Percentiles rank a stretch among this genome's conserved stretches.
Conservation (phyloP, 1,140 invertebrate genomes). For the Drosophila erecta region DNA sequence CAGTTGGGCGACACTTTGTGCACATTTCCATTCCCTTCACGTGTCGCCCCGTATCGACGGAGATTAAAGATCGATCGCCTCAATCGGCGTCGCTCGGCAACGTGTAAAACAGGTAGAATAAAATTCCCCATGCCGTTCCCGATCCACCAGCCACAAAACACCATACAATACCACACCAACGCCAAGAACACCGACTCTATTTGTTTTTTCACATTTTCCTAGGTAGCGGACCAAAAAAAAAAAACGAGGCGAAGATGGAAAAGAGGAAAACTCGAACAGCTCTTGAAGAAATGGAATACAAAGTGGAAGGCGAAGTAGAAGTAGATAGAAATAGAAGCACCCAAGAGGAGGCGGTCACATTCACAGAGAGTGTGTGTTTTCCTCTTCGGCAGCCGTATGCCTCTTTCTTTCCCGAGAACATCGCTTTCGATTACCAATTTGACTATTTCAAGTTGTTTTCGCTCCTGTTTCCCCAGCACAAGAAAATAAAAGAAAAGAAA, state of each 20-base stretch:
- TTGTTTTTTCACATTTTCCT: constrained; percentile 71
- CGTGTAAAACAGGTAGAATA: constrained; percentile 71
- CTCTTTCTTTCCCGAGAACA: constrained; percentile 1
- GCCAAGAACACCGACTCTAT: constrained; percentile 45
- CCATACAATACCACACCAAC: constrained; percentile 14
- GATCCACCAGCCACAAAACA: constrained; percentile 1
- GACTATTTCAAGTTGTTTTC: constrained; percentile 75
- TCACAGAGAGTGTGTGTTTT: constrained; percentile 23
- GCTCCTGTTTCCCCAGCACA: constrained; percentile 30
- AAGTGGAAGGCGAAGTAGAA: constrained; percentile 36
- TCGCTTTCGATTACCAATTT: constrained; percentile 73
- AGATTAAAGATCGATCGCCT: constrained; percentile 57
- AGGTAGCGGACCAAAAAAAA: constrained; percentile 16
- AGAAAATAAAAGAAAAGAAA: constrained; percentile 12
- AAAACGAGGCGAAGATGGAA: constrained; percentile 36
- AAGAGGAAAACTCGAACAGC: constrained; percentile 36
- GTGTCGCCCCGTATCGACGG: constrained; percentile 54
- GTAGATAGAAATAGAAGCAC: constrained; percentile 14
- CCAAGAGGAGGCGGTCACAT: constrained; percentile 25
- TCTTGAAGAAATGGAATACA: constrained; percentile 35
- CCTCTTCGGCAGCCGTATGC: constrained; percentile 7
- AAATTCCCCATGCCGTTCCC: constrained; percentile 14
- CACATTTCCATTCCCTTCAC: constrained; percentile 52
- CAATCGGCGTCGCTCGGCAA: constrained; percentile 28
- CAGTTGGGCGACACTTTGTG: constrained; percentile 58